Evolutionary conservation across 1,140 invertebrate species (phyloP), one percentile per base, ranked within the genome.

Genomic region (Sitophilus oryzae): DNA sequence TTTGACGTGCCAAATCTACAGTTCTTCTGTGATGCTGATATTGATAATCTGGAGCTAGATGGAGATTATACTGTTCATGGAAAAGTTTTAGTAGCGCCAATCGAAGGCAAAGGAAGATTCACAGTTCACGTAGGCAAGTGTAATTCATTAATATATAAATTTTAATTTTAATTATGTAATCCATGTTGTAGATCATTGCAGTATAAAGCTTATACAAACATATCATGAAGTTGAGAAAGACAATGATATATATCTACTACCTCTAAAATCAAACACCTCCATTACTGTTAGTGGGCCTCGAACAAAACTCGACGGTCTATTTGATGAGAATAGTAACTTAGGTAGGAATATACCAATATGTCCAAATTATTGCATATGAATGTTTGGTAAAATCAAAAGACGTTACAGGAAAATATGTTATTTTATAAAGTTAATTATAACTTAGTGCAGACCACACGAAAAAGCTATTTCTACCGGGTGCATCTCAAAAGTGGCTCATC

Each of bases 61-160:
- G 65, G 63, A 2, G 48, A 61, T 35, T 66, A 63, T 42, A 57
- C 46, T 16, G 54, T 66, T 1, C 53, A 16, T 21, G 65, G 65
- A 19, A 61, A 52, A 47, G 52, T 66, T 34, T 41, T 66, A 3
- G 41, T 66, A 9, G 63, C 63, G 8, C 65, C 65, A 2, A 63
- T 66, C 41, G 48, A 56, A 47, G 65, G 65, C 11, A 47, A 38
- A n/a, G 65, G 65, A 23, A 61, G 38, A 48, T 66, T 66, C 30
- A 37, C 23, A 6, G 63, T 61, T 3, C 41, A 52, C 22, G 54
- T 64, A n/a, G 60, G 61, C 62, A 47, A 41, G 20, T 15, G 25
- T 30, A 6, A 11, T 30, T 30, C 5, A 30, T 30, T 30, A 6
- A 30, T 30, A 6, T 11, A 30, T 11, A 30, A 5, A 30, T 40